Percentiles rank a stretch among this genome's conserved stretches.
phyloP scores from a whole-genome alignment of 2,797 vertebrate genomes.

The Anolis apletophallus region DNA sequence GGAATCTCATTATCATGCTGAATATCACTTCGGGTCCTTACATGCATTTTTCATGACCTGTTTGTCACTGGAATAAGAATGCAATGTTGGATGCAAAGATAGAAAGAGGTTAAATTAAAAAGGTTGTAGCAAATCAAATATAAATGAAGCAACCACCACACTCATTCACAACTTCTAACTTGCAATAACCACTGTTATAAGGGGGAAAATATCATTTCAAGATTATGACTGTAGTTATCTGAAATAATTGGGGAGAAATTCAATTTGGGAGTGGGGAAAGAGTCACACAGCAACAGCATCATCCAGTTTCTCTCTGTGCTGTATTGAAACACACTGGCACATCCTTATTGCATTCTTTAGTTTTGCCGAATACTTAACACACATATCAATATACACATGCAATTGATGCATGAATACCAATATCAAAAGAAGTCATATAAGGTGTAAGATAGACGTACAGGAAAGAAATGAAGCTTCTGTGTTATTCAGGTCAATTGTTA shows the following conservation, averaged over 20 bases:
- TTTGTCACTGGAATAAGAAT: not conserved
- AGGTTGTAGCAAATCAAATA: conserved; percentile 28
- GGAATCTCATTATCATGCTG: conserved; percentile 42
- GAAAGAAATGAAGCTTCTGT: not conserved
- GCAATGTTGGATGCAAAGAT: conserved; percentile 2
- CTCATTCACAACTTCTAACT: not conserved
- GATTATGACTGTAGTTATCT: not conserved
- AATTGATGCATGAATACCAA: not conserved
- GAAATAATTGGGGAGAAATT: conserved; percentile 9
- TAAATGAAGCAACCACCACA: conserved; percentile 22
- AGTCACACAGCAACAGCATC: not conserved
- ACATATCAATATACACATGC: not conserved
- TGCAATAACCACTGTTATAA: conserved; percentile 3
- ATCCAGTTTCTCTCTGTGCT: not conserved
- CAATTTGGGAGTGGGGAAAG: not conserved
- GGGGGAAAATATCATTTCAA: conserved; percentile 17
- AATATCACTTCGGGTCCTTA: conserved; percentile 31
- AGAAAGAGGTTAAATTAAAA: conserved; percentile 36
- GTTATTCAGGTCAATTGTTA: not conserved
- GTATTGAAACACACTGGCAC: not conserved
- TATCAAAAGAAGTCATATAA: not conserved
- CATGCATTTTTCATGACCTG: conserved; percentile 28
- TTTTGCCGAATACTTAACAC: not conserved
- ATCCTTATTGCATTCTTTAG: not conserved
- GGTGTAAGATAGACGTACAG: not conserved